These are phyloP conservation scores for Kradibia gibbosae DNA, from an alignment of 1,140 invertebrate genomes.

Conservation along the genomic window DNA sequence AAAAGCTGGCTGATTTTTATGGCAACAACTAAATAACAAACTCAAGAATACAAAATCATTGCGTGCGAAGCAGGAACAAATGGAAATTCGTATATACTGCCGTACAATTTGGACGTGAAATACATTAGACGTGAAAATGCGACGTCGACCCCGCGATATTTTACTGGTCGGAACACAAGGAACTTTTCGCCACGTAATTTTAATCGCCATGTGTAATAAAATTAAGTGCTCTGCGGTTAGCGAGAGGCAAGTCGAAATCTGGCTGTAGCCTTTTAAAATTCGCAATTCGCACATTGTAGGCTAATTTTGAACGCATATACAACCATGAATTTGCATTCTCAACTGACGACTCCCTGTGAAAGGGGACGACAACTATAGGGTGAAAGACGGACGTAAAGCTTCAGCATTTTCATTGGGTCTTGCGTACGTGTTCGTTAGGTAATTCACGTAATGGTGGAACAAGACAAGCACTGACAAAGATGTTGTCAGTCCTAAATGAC, in stretches of 20 bases:
- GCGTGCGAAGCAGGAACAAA: too few species aligned
- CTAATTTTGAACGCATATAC: neutral
- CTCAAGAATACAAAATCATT: too few species aligned
- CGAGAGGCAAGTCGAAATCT: neutral
- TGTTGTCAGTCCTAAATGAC: neutral
- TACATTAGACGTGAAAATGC: neutral
- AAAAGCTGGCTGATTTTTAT: too few species aligned
- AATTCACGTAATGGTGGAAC: neutral
- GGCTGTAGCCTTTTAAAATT: constrained; percentile 26
- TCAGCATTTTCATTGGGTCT: neutral
- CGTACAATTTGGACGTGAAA: neutral
- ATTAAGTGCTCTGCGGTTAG: constrained; percentile 7
- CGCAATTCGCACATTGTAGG: constrained; percentile 3
- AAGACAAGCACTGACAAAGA: neutral
- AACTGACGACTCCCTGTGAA: constrained; percentile 56
- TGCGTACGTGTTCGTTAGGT: neutral
- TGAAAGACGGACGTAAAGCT: neutral
- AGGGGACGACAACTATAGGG: neutral
- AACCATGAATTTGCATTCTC: constrained; percentile 63
- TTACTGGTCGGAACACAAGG: neutral
- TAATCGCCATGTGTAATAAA: constrained; percentile 30
- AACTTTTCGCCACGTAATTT: neutral
- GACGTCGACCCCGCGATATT: neutral
- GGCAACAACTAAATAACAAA: too few species aligned
- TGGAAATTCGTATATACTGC: neutral